phyloP scores from a whole-genome alignment of 2,113 vertebrate species.

The Carassius carassius region DNA sequence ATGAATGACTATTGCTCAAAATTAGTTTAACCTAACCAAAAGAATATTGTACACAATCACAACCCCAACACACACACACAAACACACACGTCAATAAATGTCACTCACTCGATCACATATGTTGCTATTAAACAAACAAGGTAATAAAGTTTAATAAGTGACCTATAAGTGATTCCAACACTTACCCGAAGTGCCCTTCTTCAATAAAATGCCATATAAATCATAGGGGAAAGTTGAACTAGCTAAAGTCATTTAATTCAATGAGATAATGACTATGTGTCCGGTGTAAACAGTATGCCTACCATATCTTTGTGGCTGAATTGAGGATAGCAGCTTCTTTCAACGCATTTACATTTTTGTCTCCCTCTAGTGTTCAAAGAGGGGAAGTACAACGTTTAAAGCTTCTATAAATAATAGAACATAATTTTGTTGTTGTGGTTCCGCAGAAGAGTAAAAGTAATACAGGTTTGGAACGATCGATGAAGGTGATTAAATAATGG shows the following conservation, averaged over 20 bases:
- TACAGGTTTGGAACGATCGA: background rate
- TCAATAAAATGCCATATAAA: background rate
- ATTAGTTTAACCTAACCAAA: background rate
- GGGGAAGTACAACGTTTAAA: background rate
- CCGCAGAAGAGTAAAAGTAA: background rate
- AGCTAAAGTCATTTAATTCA: background rate
- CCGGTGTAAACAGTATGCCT: background rate
- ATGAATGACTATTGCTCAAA: background rate
- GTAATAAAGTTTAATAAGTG: background rate
- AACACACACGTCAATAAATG: background rate
- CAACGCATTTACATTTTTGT: constrained; percentile 1
- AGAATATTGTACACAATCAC: background rate
- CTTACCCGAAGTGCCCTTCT: background rate
- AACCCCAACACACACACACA: background rate
- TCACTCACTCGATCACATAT: background rate
- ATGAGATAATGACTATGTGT: background rate
- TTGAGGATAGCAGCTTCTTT: background rate
- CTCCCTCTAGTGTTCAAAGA: constrained; percentile 38
- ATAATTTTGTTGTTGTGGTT: background rate
- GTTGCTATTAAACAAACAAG: background rate
- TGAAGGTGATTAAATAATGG: background rate
- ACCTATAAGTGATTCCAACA: background rate
- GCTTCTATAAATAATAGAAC: too few species aligned
- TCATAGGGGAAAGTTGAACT: background rate
- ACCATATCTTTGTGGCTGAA: background rate